phyloP scores from a whole-genome alignment of 2,113 vertebrate species.

The Tachycineta bicolor region DNA sequence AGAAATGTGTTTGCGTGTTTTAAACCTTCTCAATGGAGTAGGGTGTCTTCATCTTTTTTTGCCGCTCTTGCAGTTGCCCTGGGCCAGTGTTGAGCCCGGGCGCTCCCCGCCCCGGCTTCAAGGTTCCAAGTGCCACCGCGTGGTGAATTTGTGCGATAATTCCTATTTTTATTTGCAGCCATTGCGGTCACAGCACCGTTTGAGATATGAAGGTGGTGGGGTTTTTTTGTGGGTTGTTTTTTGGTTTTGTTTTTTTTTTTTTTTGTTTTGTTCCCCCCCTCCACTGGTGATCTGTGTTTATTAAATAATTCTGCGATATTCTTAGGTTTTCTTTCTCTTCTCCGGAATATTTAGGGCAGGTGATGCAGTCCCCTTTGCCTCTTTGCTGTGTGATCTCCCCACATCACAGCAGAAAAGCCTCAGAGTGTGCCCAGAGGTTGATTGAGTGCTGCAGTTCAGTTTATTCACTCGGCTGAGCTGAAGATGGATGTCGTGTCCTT shows the following conservation, averaged over 20 bases:
- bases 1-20: rapidly evolving
- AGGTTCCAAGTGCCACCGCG: background rate
- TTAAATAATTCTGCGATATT: background rate
- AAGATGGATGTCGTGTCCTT: background rate
- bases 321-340: background rate
- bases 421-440: rapidly evolving
- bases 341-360: background rate
- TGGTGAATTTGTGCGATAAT: background rate
- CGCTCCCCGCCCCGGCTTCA: background rate
- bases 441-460: background rate
- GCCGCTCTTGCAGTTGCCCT: background rate
- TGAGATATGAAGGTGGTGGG: background rate
- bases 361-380: background rate
- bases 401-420: background rate
- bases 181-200: rapidly evolving
- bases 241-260: too few relatives aligned
- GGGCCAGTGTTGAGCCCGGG: background rate
- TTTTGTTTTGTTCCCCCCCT: too few relatives aligned
- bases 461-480: background rate
- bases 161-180: too few relatives aligned
- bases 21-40: background rate
- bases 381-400: background rate
- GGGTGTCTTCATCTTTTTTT: background rate
- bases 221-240: too few relatives aligned
- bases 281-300: background rate